A percentile compares a stretch with the other conserved stretches of the same genome.
phyloP scores from a whole-genome alignment of 2,888 invertebrate species.

The Scaptomyza flava region DNA sequence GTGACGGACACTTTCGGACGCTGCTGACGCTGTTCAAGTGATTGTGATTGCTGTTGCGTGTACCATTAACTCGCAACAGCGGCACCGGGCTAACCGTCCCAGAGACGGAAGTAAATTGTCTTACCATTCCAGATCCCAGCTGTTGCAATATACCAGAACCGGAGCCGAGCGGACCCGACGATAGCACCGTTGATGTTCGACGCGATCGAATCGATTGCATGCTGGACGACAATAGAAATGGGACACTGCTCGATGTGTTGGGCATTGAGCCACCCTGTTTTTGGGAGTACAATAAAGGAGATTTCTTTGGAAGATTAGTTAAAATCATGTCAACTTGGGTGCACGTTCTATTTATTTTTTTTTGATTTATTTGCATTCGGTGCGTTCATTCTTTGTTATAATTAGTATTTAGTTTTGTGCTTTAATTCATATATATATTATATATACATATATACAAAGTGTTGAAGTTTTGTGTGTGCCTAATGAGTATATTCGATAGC shows the following conservation, averaged over 20 bases:
- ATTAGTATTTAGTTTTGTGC: conserved; percentile 28
- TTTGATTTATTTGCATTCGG: conserved; percentile 35
- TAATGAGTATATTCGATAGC: conserved; percentile 34
- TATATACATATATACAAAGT: conserved; percentile 40
- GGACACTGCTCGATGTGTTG: conserved; percentile 94
- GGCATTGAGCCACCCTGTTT: conserved; percentile 95
- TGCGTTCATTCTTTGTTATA: conserved; percentile 13
- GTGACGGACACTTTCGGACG: conserved; percentile 91
- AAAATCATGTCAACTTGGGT: conserved; percentile 40
- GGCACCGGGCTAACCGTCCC: conserved; percentile 88
- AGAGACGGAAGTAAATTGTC: conserved; percentile 89
- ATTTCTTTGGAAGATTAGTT: conserved; percentile 85
- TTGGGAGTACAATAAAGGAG: conserved; percentile 85
- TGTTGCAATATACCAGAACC: conserved; percentile 93
- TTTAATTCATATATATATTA: conserved; percentile 5
- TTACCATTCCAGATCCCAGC: conserved; percentile 97
- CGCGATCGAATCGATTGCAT: conserved; percentile 91
- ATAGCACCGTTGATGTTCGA: conserved; percentile 89
- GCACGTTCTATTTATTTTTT: conserved; percentile 11
- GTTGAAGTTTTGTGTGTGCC: conserved; percentile 37
- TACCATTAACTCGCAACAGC: conserved; percentile 86
- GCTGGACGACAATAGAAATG: conserved; percentile 92
- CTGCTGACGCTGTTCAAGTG: conserved; percentile 66
- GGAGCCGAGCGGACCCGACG: conserved; percentile 87
- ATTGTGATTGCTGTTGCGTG: conserved; percentile 85